Evolutionary conservation across 2,888 invertebrate species (phyloP).

Genomic region (Aphrophora alni): DNA sequence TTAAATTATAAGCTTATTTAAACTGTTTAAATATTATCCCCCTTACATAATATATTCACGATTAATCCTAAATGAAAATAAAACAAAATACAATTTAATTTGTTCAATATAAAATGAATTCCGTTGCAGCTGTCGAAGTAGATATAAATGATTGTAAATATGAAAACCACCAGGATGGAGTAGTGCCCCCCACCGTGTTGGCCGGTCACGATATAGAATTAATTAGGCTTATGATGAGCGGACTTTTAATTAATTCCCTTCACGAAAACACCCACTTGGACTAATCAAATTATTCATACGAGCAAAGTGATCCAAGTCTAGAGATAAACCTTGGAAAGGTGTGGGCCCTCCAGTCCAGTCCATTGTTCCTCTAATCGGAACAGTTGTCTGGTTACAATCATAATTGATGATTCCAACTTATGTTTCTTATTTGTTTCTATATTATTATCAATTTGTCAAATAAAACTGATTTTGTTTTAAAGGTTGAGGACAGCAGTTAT

Average conservation of each 20-base stretch:
- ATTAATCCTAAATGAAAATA: no score
- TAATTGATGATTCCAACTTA: slow-evolving; percentile 29
- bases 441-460: background rate
- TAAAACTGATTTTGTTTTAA: no score
- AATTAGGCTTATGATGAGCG: slow-evolving; percentile 36
- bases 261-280: slow-evolving; percentile 26
- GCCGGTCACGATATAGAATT: slow-evolving; percentile 30
- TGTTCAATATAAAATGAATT: no score
- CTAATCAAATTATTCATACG: slow-evolving; percentile 27
- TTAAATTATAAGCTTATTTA: no score
- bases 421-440: background rate
- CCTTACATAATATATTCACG: no score
- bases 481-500: no score
- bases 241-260: slow-evolving; percentile 37
- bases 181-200: slow-evolving; percentile 32
- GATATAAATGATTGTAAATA: no score
- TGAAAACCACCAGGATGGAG: background rate
- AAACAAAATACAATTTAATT: no score
- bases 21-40: no score
- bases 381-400: slow-evolving; percentile 34
- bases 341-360: slow-evolving; percentile 27
- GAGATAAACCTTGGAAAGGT: background rate
- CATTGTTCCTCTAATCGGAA: slow-evolving; percentile 35
- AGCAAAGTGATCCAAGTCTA: background rate
- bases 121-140: no score